phyloP scores from a whole-genome alignment of 2,888 invertebrate genomes.

The Helleia helle region DNA sequence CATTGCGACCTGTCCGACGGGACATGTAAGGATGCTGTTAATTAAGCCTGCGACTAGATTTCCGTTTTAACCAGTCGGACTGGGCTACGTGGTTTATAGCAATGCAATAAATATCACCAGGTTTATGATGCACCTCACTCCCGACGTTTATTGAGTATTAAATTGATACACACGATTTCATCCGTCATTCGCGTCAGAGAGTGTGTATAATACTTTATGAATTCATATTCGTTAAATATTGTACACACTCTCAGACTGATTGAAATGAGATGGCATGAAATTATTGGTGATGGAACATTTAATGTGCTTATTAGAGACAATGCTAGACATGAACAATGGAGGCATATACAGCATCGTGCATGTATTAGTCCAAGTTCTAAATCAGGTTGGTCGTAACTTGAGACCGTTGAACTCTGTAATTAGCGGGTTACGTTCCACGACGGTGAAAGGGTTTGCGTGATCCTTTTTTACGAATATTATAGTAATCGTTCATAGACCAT shows the following conservation, averaged over 20 bases:
- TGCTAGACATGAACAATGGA: neutral
- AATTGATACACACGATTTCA: conserved; percentile 1
- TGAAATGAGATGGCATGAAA: too few relatives aligned
- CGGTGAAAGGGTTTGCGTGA: conserved; percentile 48
- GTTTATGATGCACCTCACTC: conserved; percentile 12
- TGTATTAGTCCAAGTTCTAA: conserved; percentile 15
- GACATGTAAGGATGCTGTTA: conserved; percentile 55
- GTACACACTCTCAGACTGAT: too few relatives aligned
- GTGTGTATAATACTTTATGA: neutral
- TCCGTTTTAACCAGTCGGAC: conserved; percentile 61
- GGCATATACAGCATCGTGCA: neutral
- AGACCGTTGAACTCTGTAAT: conserved; percentile 48
- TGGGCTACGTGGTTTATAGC: conserved; percentile 20
- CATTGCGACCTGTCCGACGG: conserved; percentile 28
- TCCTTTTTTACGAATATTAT: conserved; percentile 48
- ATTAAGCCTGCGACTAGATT: conserved; percentile 58
- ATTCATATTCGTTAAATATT: too few relatives aligned
- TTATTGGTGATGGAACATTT: too few relatives aligned
- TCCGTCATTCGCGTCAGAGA: neutral
- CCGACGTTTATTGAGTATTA: conserved; percentile 8
- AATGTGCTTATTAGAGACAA: neutral
- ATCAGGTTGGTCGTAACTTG: conserved; percentile 32
- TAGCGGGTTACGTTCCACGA: conserved; percentile 44
- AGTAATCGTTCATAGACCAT: conserved; percentile 42
- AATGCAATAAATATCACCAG: conserved; percentile 18